Conservation (phyloP, 1,140 invertebrate species). For the Contarinia nasturtii region DNA sequence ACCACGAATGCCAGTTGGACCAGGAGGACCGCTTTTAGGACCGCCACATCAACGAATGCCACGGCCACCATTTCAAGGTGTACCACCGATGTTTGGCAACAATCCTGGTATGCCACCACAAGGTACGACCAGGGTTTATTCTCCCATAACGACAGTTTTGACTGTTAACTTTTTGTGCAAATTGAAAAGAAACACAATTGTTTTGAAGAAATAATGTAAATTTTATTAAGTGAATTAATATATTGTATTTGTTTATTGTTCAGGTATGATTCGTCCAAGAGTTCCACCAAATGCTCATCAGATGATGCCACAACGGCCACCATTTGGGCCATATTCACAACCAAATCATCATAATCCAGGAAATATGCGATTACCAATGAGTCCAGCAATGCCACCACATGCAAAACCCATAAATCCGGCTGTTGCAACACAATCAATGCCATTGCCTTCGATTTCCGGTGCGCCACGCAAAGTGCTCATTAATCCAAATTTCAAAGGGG, state of each 20-base stretch:
- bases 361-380: not conserved
- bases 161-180: not conserved
- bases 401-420: not conserved
- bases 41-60: not conserved
- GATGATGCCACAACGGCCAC: slow-evolving; percentile 1
- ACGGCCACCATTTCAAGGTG: too few relatives aligned
- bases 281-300: not conserved
- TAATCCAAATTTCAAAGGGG: slow-evolving; percentile 24
- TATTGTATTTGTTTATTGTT: not conserved
- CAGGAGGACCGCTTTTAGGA: not conserved
- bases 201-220: not conserved
- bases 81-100: too few relatives aligned
- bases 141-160: not conserved
- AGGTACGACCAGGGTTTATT: too few relatives aligned
- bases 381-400: slow-evolving; percentile 1
- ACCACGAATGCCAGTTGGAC: not conserved
- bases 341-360: not conserved
- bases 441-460: slow-evolving; percentile 4
- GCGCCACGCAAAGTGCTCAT: slow-evolving; percentile 22
- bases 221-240: not conserved
- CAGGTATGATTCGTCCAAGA: not conserved
- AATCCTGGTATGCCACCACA: too few relatives aligned
- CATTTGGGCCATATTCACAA: not conserved
- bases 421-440: not conserved
- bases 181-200: not conserved